Evolutionary conservation across 2,797 vertebrate species (phyloP), one percentile per base, ranked within the genome.

Genomic region (Synaphobranchus kaupii): DNA sequence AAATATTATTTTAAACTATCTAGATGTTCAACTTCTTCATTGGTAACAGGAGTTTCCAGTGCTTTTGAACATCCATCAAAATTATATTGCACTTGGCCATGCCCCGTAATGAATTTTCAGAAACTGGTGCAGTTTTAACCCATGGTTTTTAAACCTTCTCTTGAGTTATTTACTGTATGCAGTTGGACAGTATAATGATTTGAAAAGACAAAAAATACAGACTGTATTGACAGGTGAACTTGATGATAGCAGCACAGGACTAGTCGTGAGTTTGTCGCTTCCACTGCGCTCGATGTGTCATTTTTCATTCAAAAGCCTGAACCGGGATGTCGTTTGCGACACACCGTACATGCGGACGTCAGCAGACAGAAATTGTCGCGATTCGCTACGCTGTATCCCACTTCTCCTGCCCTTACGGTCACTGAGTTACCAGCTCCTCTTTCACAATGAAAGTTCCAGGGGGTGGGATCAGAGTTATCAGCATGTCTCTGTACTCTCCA

Each of bases 381-480:
- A 83, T 83, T 83, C 28, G 52, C 82, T 56, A 52, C 52, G 13
- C 15, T 83, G 22, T 48, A 47, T 81, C 47, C 78, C 44, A 50
- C 44, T 20, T 48, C 78, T 81, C 22, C 44, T n/a, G 25, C n/a
- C 52, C 28, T 83, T 50, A 17, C 0, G 52, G 50, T 83, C n/a
- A 28, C n/a, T 83, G 12, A 83, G 73, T 20, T 78, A 44, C 47
- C 80, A 9, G 44, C 22, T 20, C 22, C 52, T 83, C 34, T 66
- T 82, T 68, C 78, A 50, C 58, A 8, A 82, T 83, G 78, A 68
- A 39, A 47, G 60, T 28, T 56, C 50, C n/a, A 83, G 31, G 13
- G 82, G 82, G 82, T 31, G 52, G 82, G 82, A 54, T 34, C n/a
- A 34, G 4, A 83, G 50, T 56, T 54, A 83, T 58, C 82, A 83